Evolutionary conservation across 2,797 vertebrate genomes (phyloP), one percentile per base, ranked within the genome.

Genomic region (Malurus leucopterus): DNA sequence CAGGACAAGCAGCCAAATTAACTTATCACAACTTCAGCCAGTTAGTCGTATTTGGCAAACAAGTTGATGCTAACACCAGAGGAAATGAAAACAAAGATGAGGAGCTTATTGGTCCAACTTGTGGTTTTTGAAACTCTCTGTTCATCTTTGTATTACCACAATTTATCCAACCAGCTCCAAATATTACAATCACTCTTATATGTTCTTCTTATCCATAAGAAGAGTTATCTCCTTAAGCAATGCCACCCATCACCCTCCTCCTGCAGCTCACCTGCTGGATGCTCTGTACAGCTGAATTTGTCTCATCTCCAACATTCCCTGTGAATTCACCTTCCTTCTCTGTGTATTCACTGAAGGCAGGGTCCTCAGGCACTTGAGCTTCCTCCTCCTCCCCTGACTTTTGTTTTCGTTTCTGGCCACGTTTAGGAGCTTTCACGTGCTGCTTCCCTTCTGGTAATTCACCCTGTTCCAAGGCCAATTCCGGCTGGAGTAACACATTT

Each of bases 281-380:
- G 79, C 98, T 99, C 97, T 99, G 99, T 82, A 99, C 99, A 2
- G 99, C 99, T 5, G 99, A 99, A 89, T 98, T 99, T 3, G 98
- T 99, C 84, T 98, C 97, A 11, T 99, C 99, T 3, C 98, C 99
- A 8, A 98, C 97, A 6, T 93, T 72, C 2, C 98, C 90, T 9
- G 97, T 95, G 95, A 98, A 99, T 46, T 98, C 97, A 0, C 96
- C 40, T 89, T 96, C 97, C 80, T 98, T 98, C 79, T 98, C 98
- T 0, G 97, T 26, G 94, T 98, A 99, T 84, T 98, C 98, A 5
- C 65, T 96, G 73, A 98, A 99, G 40, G 98, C 89, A 4, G 98
- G 92, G 0, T 98, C 98, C 91, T 98, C 98, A 0, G 98, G 97
- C 14, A 96, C 98, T 67, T 98, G 96, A 3, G 97, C 85, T 79